phyloP scores from a whole-genome alignment of 2,797 vertebrate genomes.

The Manis pentadactyla region DNA sequence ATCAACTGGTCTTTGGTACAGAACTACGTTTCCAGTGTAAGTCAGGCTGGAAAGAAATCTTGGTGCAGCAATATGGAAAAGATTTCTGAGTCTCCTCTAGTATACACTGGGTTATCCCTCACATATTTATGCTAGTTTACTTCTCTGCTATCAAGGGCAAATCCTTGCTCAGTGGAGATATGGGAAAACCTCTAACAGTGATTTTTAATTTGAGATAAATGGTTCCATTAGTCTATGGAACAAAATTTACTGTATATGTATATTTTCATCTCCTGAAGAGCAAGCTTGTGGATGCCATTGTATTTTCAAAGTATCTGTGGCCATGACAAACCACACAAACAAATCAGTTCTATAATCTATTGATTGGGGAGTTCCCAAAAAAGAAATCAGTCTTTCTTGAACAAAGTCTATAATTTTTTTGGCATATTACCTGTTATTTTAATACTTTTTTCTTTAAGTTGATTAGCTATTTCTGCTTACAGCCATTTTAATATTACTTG shows the following conservation, averaged over 20 bases:
- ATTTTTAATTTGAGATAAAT: neutral
- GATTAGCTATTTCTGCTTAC: neutral
- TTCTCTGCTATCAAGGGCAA: neutral
- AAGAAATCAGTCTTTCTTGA: neutral
- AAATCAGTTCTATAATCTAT: neutral
- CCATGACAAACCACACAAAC: neutral
- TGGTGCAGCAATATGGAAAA: neutral
- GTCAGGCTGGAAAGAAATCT: neutral
- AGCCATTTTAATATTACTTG: neutral
- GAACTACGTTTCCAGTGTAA: neutral
- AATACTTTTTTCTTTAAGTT: neutral
- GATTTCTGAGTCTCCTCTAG: neutral
- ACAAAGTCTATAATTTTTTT: neutral
- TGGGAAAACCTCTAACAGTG: neutral
- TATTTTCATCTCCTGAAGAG: neutral
- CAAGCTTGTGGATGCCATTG: neutral
- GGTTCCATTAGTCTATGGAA: neutral
- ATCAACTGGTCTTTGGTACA: neutral
- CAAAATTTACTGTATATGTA: neutral
- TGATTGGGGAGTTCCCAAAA: neutral
- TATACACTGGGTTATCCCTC: neutral
- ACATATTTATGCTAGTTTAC: neutral
- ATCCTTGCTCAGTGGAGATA: neutral
- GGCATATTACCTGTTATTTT: neutral
- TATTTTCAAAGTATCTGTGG: neutral